phyloP scores from a whole-genome alignment of 2,797 vertebrate genomes.

The Ficedula albicollis region DNA sequence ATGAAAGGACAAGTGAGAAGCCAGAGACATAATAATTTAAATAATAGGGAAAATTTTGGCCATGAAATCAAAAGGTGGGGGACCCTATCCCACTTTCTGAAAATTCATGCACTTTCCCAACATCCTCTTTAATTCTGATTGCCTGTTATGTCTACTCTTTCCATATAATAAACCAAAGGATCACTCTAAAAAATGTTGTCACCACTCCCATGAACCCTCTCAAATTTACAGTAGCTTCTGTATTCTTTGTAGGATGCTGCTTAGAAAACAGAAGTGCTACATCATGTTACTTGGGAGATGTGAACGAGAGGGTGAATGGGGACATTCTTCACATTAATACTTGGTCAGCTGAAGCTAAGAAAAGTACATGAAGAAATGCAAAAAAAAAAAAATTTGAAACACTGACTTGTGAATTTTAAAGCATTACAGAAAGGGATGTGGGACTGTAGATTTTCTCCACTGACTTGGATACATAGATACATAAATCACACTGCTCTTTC shows the following conservation, averaged over 20 bases:
- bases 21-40: not conserved
- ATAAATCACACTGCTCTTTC: not conserved
- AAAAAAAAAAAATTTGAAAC: not conserved
- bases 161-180: not conserved
- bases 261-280: not conserved
- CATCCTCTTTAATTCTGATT: not conserved
- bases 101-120: not conserved
- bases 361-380: not conserved
- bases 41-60: not conserved
- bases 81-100: not conserved
- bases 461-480: not conserved
- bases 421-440: not conserved
- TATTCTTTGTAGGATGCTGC: not conserved
- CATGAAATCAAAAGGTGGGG: not conserved
- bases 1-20: not conserved
- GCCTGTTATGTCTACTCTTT: not conserved
- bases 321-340: not conserved
- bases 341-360: not conserved
- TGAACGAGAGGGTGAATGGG: not conserved
- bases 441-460: not conserved
- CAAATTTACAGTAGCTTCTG: not conserved
- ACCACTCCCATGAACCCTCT: not conserved
- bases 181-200: not conserved
- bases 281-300: not conserved
- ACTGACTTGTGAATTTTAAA: not conserved